A percentile compares a stretch with the other conserved stretches of the same genome.
These are phyloP conservation scores for Alloplasta piceator DNA, from an alignment of 2,888 invertebrate genomes.

Conservation along the genomic window DNA sequence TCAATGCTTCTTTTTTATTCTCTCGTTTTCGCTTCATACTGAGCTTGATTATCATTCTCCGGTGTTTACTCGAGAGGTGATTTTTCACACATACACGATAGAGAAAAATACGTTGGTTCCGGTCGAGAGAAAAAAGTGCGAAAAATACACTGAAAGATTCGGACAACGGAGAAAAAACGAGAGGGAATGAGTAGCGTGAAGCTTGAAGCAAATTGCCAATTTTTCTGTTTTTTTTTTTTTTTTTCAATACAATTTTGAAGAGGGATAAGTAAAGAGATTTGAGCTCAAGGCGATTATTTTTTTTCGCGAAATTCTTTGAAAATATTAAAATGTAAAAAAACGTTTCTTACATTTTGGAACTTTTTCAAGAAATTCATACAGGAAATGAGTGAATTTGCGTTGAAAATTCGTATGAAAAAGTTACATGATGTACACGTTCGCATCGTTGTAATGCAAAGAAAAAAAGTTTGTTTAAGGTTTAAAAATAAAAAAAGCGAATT, in stretches of 20 bases:
- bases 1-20: not conserved
- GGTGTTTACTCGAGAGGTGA: not conserved
- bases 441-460: too few species aligned
- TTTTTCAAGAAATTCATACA: too few species aligned
- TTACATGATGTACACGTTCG: too few species aligned
- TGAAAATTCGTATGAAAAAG: too few species aligned
- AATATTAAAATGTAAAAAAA: too few species aligned
- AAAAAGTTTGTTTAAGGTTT: not conserved
- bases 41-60: not conserved
- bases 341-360: too few species aligned
- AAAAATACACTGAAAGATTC: constrained; percentile 4
- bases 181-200: not conserved
- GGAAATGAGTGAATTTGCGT: too few species aligned
- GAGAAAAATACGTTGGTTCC: constrained; percentile 45
- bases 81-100: not conserved
- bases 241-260: not conserved
- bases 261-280: too few species aligned
- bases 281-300: too few species aligned
- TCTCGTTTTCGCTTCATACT: not conserved
- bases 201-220: not conserved
- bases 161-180: not conserved
- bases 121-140: constrained; percentile 24
- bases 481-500: too few species aligned
- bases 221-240: not conserved
- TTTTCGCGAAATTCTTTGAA: too few species aligned